phyloP scores from a whole-genome alignment of 2,113 vertebrate genomes.

The Macquaria australasica region DNA sequence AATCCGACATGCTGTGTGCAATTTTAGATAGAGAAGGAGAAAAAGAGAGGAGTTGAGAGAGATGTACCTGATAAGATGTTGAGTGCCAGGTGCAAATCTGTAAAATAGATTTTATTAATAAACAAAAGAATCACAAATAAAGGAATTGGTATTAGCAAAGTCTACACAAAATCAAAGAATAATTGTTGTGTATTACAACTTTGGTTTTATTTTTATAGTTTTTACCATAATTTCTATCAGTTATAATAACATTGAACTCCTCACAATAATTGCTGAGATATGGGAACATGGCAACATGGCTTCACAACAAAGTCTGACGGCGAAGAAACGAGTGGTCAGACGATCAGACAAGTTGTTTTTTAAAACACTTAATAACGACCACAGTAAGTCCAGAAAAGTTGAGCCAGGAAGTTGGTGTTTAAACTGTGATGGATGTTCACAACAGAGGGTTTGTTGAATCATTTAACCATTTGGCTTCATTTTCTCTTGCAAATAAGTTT shows the following conservation, averaged over 20 bases:
- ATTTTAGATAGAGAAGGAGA: background rate
- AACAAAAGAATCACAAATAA: conserved; percentile 45
- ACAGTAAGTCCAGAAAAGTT: background rate
- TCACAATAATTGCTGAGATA: background rate
- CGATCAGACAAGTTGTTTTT: background rate
- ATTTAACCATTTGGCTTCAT: background rate
- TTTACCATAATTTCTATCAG: background rate
- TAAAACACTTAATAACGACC: background rate
- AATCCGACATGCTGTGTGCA: background rate
- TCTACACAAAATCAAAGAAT: background rate
- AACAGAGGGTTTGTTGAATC: background rate
- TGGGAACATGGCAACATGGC: background rate
- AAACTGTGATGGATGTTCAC: background rate
- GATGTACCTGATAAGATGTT: conserved; percentile 86
- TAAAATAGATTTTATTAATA: conserved; percentile 31
- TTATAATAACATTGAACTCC: background rate
- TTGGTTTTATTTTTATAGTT: background rate
- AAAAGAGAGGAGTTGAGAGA: background rate
- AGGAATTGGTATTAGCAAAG: background rate
- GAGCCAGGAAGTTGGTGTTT: background rate
- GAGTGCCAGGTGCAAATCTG: conserved; percentile 87
- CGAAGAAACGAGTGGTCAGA: background rate
- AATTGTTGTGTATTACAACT: background rate
- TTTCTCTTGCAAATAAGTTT: background rate
- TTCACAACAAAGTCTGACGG: background rate